These are phyloP conservation scores for Myotis lucifugus DNA, from an alignment of 2,113 vertebrate genomes.

Conservation along the genomic window DNA sequence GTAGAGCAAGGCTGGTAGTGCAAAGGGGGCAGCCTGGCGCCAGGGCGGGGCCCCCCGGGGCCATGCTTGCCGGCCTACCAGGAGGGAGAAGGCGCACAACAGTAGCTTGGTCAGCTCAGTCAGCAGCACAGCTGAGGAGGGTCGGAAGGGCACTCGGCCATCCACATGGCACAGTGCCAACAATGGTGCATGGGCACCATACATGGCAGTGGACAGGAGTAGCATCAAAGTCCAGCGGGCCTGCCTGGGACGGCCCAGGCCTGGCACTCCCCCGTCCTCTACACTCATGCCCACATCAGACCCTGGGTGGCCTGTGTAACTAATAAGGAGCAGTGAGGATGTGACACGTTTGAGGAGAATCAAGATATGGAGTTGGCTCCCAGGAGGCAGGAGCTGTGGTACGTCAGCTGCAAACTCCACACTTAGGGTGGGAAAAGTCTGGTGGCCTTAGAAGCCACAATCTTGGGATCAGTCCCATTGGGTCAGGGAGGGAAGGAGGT, in stretches of 20 bases:
- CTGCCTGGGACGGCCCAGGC: conserved; percentile 61
- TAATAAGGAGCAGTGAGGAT: neutral
- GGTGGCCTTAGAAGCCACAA: neutral
- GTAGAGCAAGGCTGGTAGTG: conserved; percentile 92
- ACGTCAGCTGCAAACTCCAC: conserved; percentile 16
- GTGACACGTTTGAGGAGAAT: neutral
- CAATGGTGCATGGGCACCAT: conserved; percentile 94
- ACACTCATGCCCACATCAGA: conserved; percentile 67
- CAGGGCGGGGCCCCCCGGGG: conserved; percentile 70
- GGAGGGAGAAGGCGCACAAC: conserved; percentile 85
- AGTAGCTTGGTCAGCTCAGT: conserved; percentile 91
- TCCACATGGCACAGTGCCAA: conserved; percentile 90
- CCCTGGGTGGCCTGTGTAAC: neutral
- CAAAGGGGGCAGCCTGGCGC: conserved; percentile 86
- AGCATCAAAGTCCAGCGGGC: conserved; percentile 89
- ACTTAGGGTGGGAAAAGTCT: neutral
- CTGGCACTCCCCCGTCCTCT: conserved; percentile 68
- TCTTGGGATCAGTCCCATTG: conserved; percentile 43
- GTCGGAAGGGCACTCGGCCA: conserved; percentile 90
- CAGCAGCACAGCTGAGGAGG: conserved; percentile 90
- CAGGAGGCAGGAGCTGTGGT: neutral
- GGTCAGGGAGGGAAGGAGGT: conserved; percentile 4
- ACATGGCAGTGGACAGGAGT: conserved; percentile 89
- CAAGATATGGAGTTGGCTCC: conserved; percentile 35
- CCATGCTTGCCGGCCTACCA: conserved; percentile 76